A percentile compares a stretch with the other conserved stretches of the same genome.
These are phyloP conservation scores for Gambusia yucatana DNA, from an alignment of 2,797 vertebrate genomes.

Conservation along the genomic window DNA sequence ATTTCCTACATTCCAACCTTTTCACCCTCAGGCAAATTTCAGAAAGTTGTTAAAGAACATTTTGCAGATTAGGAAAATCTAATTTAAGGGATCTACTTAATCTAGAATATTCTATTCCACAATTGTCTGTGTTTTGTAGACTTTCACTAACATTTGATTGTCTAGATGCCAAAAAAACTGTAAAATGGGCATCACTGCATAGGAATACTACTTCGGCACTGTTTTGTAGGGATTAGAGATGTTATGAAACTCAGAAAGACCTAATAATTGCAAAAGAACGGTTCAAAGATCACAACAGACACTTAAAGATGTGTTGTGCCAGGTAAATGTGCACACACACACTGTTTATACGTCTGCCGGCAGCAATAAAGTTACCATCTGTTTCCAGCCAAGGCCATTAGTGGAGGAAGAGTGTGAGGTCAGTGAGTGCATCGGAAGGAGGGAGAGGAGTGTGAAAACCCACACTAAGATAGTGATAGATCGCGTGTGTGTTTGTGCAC, in stretches of 20 bases:
- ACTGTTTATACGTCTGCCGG: constrained; percentile 1
- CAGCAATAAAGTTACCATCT: neutral
- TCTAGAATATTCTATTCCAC: no score
- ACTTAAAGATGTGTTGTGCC: neutral
- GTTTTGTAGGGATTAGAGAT: no score
- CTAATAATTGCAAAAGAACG: neutral
- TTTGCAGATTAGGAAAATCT: no score
- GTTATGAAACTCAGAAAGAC: no score
- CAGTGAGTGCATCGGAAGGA: constrained; percentile 48
- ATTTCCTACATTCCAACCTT: neutral
- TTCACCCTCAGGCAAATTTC: neutral
- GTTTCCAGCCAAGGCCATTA: constrained; percentile 23
- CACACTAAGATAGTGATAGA: constrained; percentile 23
- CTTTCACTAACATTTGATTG: no score
- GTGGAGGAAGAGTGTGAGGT: constrained; percentile 47
- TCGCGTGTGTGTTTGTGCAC: constrained; percentile 8
- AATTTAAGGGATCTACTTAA: no score
- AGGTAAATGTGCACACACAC: neutral
- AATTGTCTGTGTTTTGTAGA: no score
- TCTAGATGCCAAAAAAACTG: no score
- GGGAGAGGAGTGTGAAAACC: constrained; percentile 31
- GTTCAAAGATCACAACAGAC: neutral
- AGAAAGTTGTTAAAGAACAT: neutral
- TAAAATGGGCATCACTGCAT: no score
- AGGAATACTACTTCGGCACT: no score